Evolutionary conservation across 1,140 invertebrate genomes (phyloP), one percentile per base, ranked within the genome.

Genomic region (Sminthurinus signatus): DNA sequence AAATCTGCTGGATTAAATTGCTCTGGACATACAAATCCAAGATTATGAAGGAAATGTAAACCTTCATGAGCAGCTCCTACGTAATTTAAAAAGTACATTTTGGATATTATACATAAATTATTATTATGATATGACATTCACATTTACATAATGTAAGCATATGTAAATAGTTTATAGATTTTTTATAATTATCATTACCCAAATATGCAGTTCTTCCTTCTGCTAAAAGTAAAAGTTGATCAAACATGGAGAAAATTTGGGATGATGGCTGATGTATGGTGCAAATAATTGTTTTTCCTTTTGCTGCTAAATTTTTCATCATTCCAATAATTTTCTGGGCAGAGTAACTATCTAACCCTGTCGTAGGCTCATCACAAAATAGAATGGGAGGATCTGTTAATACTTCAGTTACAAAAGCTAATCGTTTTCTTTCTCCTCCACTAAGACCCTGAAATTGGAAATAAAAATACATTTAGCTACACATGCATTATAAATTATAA

Each of bases 361-460:
- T 88, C 0, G 67, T 64, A 4, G 62, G 67, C 75, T 98, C 96
- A 75, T 98, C 96, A 76, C 94, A 98, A 74, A 98, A 93, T 82
- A 98, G 84, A 36, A 99, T 77, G 1, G 91, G 87, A 1, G 95
- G 95, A 80, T 98, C 88, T 0, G 93, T 98, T 25, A 98, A 79
- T 23, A 97, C 73, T 72, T 81, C 80, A 14, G 76, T 73, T 8
- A 80, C 80, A 64, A 81, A 78, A 5, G 77, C 73, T 1, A 81
- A 69, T 32, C 80, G 72, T 67, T 80, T 78, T 17, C 73, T 74
- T 73, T 81, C 80, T 42, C 80, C 80, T 8, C 80, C 80, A n/a
- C 75, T 78, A 57, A 77, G 62, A 2, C 68, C 69, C 29, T 79
- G 81, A 36, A 19, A 25, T n/a, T n/a, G n/a, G n/a, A n/a, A n/a